Base-by-base conservation (phyloP, 1,140 invertebrate genomes). In the Psilanteris sp. region DNA sequence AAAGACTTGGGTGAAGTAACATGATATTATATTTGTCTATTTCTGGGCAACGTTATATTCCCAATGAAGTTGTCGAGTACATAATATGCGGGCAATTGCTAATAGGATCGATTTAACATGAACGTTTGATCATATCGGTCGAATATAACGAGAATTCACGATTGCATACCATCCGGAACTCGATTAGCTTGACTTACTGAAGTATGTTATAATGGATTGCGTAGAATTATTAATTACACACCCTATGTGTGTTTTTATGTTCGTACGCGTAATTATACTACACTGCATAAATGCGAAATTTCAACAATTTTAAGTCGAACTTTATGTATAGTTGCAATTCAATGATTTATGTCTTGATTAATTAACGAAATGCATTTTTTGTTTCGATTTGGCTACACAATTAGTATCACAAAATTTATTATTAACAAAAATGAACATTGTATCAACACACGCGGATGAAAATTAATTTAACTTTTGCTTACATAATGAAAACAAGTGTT, bases 51-150 rank as follows among this genome's bases (percentile, higher is more conserved):
- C 50, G 52, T 70, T 59, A 67, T 34, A 32, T 61, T 64, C 24
- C 34, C 62, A 73, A 78, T 73, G 59, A 72, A 71, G 66, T 78
- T 68, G 50, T 75, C 48, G 70, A 62, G 55, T 70, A 66, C 70
- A 71, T 70, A 66, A 72, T 70, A 66, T 59, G 57, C 50, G 70
- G 50, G 70, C 41, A 71, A 78, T 61, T 74, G 57, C 71, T 78
- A 74, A 78, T 78, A 78, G 57, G 76, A 76, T 79, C 77, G 62
- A 79, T 79, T 76, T 73, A 73, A 76, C 62, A 64, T 64, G 48
- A 72, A 70, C 68, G 44, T 79, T 79, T 76, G 72, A 79, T 72
- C 77, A 68, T 76, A 79, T 76, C 73, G 62, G 61, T 66, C 44
- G 73, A 73, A 59, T 73, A 76, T 76, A 79, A 72, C 64, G 72